Evolutionary conservation across 2,113 vertebrate species (phyloP), one percentile per base, ranked within the genome.

Genomic region (Chiloscyllium plagiosum): DNA sequence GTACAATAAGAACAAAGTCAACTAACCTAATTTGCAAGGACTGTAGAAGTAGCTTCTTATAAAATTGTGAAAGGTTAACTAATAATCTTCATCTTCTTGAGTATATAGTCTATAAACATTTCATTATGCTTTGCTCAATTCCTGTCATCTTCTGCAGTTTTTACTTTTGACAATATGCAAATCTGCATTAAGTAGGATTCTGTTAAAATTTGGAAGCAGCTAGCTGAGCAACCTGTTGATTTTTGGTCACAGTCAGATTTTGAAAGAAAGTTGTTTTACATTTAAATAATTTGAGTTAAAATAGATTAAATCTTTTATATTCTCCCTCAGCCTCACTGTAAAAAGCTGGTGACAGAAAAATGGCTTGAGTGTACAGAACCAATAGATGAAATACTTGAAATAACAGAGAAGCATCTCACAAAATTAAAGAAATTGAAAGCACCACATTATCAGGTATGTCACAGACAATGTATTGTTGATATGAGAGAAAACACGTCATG

Each of bases 381-480:
- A 65, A 97, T 98, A 96, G 96, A 97, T 0, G 97, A 97, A 13
- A 97, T 99, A 80, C 90, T 98, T 89, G 94, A 97, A 76, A 76
- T 17, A 0, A 96, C 98, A 95, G 96, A 89, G 0, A 22, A 95
- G 0, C 96, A 97, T 4, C 96, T 98, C 95, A 95, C 95, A 0
- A 96, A 97, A 47, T 97, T 98, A 89, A 96, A 2, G 0, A 97
- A 97, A 1, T 96, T 99, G 56, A 97, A 97, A 22, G 96, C 97
- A 5, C 96, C 96, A 3, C 98, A 98, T 96, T 97, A 97, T 96
- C 96, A 97, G 15, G 98, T 99, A 96, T 98, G 97, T 96, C 97
- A 0, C 0, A 97, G 65, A 6, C 68, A 96, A 94, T 2, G 19
- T 47, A 78, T 29, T n/a, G 0, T 29, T 33, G 1, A 29, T 61